Percentiles rank a stretch among this genome's conserved stretches.
These are phyloP conservation scores for Tetragonula carbonaria DNA, from an alignment of 2,888 invertebrate species.

Conservation along the genomic window DNA sequence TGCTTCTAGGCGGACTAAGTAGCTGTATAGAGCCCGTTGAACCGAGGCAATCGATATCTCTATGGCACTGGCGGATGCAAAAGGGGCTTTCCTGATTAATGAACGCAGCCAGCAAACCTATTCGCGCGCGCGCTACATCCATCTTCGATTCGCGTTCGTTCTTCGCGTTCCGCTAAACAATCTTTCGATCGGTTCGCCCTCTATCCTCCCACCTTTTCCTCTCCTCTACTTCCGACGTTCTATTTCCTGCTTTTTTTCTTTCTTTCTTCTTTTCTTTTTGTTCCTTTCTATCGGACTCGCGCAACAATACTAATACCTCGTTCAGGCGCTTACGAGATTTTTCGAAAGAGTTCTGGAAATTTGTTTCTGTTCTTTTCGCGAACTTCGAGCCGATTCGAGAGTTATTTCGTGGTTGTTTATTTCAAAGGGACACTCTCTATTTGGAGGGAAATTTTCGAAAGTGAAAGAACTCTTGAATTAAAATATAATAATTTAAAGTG, in stretches of 20 bases:
- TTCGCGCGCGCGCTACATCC: constrained; percentile 61
- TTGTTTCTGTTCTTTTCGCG: not conserved
- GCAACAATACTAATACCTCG: constrained; percentile 24
- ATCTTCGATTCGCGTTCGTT: constrained; percentile 58
- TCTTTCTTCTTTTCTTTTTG: not conserved
- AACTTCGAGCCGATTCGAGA: not conserved
- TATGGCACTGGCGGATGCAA: constrained; percentile 72
- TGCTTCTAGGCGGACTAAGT: constrained; percentile 70
- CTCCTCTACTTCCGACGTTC: not conserved
- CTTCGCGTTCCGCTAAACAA: constrained; percentile 54
- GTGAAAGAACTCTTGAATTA: too few species aligned
- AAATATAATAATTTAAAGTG: not conserved
- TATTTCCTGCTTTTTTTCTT: not conserved
- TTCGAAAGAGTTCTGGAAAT: not conserved
- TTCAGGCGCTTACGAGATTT: constrained; percentile 29
- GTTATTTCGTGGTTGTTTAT: not conserved
- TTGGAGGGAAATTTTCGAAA: not conserved
- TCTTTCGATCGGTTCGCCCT: constrained; percentile 49
- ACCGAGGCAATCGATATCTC: constrained; percentile 77
- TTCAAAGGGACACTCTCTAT: not conserved
- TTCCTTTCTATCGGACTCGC: constrained; percentile 13
- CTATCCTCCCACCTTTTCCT: not conserved
- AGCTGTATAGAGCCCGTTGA: constrained; percentile 68
- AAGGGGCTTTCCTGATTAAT: constrained; percentile 78
- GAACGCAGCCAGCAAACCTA: constrained; percentile 71